Base-by-base conservation (phyloP, 2,888 invertebrate species). In the Octodonta nipae region DNA sequence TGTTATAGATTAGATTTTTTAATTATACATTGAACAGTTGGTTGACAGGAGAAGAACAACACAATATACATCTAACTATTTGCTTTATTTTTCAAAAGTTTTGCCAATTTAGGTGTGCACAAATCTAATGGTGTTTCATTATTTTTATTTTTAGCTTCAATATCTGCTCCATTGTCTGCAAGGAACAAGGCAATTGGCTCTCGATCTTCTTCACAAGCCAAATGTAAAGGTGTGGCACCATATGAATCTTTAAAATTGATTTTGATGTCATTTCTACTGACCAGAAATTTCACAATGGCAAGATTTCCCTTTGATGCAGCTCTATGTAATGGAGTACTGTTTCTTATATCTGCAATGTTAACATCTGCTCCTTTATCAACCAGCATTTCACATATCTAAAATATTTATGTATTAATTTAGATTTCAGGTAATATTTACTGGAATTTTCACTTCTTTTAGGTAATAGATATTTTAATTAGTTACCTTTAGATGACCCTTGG, bases 131-230 rank as follows among this genome's bases (percentile, higher is more conserved):
- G 75, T 3, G 75, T 71, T 51, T 71, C 70, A 35, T 70, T 63
- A 34, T 78, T 76, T 48, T 73, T 77, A 56, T 86, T 85, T 46
- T 58, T 51, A 10, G 69, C 50, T 20, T 67, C 62, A 7, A 71
- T 41, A 47, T 65, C 64, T 4, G 80, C 83, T 11, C 82, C 82
- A 48, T 72, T 64, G 41, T 70, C 62, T 0, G 78, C 68, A 35
- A 86, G 61, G 44, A 79, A 56, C 46, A 70, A 65, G 5, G 79
- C 77, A 43, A 71, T 75, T 36, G 75, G 71, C 43, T 70, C 67
- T 41, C 81, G 67, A 45, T 78, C 74, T 59, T 86, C 86, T 58
- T 86, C 85, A 61, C 84, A 85, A 3, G 84, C 80, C 40, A 84
- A 66, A 61, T 86, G 85, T 71, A 88, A 59, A 25, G 87, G 71